Evolutionary conservation across 2,888 invertebrate genomes (phyloP), one percentile per base, ranked within the genome.

Genomic region (Tenthredo mesomela): DNA sequence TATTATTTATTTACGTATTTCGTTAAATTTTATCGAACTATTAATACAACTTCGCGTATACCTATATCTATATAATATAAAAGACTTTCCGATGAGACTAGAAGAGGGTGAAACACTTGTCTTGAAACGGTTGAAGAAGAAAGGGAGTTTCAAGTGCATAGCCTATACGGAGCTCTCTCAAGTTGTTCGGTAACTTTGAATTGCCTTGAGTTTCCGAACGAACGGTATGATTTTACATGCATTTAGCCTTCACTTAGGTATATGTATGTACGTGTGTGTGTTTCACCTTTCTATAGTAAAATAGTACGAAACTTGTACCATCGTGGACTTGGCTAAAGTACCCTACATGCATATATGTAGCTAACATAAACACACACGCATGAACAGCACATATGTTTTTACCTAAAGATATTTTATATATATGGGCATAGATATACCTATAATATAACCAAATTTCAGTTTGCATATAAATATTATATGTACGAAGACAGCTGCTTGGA

Each of bases 101-200:
- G 15, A 47, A 70, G 50, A 70, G 82, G 82, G 82, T 65, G 18
- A 82, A 70, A 50, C 82, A 82, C 82, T 82, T 82, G 82, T 70
- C 82, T 67, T 82, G 18, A 70, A 82, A 82, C 70, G 82, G 82
- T 65, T 67, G 47, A 25, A 82, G 82, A 67, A 67, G 21, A 82
- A 40, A 82, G 82, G 67, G 40, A 65, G 67, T 82, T 82, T 82
- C 67, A 82, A 82, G 82, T 82, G 67, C 47, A 50, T 54, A 77
- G 33, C 77, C 21, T 67, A 67, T 33, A 33, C 29, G 67, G 4
- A 33, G 33, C 12, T 21, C 33, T 29, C 7, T 43, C 43, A 73
- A 43, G 54, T 77, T 61, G 47, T 80, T 47, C 37, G 80, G 80
- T 58, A 80, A 80, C 80, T 80, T 77, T 54, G 61, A 80, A 65